Percentiles rank a stretch among this genome's conserved stretches.
These are phyloP conservation scores for Silurus meridionalis DNA, from an alignment of 2,113 vertebrate genomes.

Conservation along the genomic window DNA sequence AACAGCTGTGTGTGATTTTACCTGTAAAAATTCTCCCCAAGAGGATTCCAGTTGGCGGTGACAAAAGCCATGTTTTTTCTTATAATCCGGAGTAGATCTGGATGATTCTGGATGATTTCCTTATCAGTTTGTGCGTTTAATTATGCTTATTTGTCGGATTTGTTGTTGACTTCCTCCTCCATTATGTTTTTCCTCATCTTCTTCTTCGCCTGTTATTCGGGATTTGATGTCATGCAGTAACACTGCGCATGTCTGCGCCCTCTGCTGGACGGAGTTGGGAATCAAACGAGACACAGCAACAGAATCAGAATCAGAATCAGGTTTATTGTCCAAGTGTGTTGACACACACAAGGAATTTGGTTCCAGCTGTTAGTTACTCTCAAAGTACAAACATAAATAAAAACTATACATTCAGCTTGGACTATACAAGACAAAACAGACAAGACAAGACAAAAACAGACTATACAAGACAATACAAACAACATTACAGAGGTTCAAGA, in stretches of 20 bases:
- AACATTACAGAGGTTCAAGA: too few relatives aligned
- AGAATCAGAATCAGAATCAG: not conserved
- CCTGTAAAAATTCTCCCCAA: constrained; percentile 62
- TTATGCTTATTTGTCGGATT: constrained; percentile 9
- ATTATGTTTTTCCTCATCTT: not conserved
- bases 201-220: constrained; percentile 24
- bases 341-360: too few relatives aligned
- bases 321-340: too few relatives aligned
- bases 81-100: not conserved
- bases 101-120: not conserved
- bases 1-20: constrained; percentile 17
- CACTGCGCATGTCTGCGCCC: not conserved
- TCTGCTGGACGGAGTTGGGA: not conserved
- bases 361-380: too few relatives aligned
- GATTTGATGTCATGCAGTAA: not conserved
- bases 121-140: not conserved
- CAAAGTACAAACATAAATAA: too few relatives aligned
- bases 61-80: constrained; percentile 57
- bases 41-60: constrained; percentile 62
- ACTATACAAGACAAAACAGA: too few relatives aligned
- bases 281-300: not conserved
- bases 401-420: too few relatives aligned
- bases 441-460: too few relatives aligned
- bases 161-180: constrained; percentile 7
- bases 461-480: too few relatives aligned